Base-by-base conservation (phyloP, 2,797 vertebrate species). In the Todus mexicanus region DNA sequence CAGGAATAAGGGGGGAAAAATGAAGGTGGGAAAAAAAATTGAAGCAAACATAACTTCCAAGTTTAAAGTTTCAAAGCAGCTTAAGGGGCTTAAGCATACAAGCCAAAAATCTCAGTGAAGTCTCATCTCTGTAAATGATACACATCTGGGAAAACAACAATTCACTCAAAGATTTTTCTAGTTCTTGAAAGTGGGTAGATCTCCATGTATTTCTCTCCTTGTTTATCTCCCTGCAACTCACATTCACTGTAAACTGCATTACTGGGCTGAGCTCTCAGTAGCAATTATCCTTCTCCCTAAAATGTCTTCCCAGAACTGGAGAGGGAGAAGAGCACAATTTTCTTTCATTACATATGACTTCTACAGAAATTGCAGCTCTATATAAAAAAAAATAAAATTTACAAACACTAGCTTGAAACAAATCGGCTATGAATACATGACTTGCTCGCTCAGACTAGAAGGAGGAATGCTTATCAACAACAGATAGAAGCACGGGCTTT, bases 311-410 rank as follows among this genome's bases (percentile, higher is more conserved):
- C 22, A 87, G 93, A 94, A 69, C 26, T 38, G 47, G 33, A 85
- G 65, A 87, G 18, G 59, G 27, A 93, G 72, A 89, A 94, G 90
- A 94, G 77, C 65, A 92, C 53, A 72, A 87, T 96, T 96, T 94
- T 92, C 69, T 89, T 93, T 71, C 88, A 94, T 90, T 96, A 94
- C 50, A 64, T 83, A 65, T 13, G 54, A 91, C 43, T 93, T 77
- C 37, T 63, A 88, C 77, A 84, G 82, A 91, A 93, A 94, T 31
- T 90, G 78, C 37, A 83, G 81, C 66, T 84, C 16, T 22, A 59
- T 56, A 12, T 38, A 75, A 70, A 66, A 73, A 31, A 6, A 2
- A 73, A 64, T 71, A 70, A 26, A 6, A 2, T 7, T 27, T 19
- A 19, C 69, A 94, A 68, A 37, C 33, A 45, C 31, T 71, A 72